Percentiles rank a stretch among this genome's conserved stretches.
These are phyloP conservation scores for Psophia crepitans DNA, from an alignment of 2,113 vertebrate genomes.

Conservation along the genomic window DNA sequence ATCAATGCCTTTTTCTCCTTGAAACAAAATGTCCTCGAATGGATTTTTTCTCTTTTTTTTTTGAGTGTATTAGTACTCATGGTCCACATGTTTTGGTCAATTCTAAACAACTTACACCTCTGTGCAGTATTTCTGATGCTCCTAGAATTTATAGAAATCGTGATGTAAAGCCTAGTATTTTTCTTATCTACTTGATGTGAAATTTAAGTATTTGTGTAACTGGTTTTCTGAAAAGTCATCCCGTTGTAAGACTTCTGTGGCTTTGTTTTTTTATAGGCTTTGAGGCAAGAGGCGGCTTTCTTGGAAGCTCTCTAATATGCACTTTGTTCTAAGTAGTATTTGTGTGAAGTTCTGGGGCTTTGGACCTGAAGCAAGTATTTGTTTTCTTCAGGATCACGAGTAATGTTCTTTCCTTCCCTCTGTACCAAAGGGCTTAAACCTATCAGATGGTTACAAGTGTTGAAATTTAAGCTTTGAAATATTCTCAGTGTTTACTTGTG, in stretches of 20 bases:
- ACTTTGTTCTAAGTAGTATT: conserved; percentile 8
- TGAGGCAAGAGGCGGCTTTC: background rate
- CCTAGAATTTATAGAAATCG: background rate
- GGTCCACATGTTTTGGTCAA: background rate
- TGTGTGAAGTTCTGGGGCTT: background rate
- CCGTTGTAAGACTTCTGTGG: background rate
- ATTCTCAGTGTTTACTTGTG: background rate
- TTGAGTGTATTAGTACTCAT: background rate
- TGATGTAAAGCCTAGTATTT: background rate
- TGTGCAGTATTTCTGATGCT: background rate
- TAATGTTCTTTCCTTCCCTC: conserved; percentile 3
- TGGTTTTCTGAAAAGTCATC: background rate
- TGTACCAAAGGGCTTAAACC: background rate
- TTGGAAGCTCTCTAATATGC: background rate
- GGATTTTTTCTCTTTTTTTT: background rate
- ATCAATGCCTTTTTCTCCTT: background rate
- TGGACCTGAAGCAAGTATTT: conserved; percentile 51
- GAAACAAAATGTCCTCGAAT: background rate
- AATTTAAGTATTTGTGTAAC: background rate
- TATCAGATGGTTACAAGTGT: background rate
- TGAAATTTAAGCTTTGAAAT: conserved; percentile 5
- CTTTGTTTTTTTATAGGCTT: background rate
- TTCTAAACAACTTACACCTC: background rate
- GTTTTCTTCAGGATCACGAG: conserved; percentile 38
- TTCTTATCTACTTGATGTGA: background rate